Percentiles rank a stretch among this genome's conserved stretches.
Conservation (phyloP, 2,113 vertebrate species). For the Megaceryle torquata region DNA sequence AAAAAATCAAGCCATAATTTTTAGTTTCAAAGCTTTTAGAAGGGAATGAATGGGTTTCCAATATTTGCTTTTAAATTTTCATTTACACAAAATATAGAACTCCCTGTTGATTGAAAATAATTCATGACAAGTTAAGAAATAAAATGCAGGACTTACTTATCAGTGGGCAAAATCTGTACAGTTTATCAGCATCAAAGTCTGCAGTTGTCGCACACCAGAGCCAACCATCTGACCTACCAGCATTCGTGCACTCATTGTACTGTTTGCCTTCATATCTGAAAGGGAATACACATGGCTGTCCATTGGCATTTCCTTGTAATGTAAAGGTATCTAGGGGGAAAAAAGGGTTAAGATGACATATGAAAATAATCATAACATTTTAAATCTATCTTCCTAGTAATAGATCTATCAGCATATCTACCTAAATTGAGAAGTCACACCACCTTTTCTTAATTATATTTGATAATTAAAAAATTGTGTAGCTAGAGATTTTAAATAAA, state of each 20-base stretch:
- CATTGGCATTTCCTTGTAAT: slow-evolving; percentile 82
- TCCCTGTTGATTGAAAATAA: not conserved
- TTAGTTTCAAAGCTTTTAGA: not conserved
- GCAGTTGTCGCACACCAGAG: slow-evolving; percentile 86
- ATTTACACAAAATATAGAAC: not conserved
- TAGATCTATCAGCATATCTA: not conserved
- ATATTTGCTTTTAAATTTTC: not conserved
- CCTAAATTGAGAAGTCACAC: not conserved
- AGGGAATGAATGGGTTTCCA: not conserved
- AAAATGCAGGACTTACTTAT: slow-evolving; percentile 72
- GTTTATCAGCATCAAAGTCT: slow-evolving; percentile 75
- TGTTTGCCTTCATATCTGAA: slow-evolving; percentile 81
- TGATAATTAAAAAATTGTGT: no score
- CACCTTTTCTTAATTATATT: not conserved
- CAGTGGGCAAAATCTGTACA: slow-evolving; percentile 86
- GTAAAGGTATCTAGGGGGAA: slow-evolving; percentile 79
- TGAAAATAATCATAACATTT: not conserved
- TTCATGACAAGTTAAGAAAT: not conserved
- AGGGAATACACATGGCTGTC: slow-evolving; percentile 86
- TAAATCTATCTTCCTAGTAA: not conserved
- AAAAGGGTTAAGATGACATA: not conserved
- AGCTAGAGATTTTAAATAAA: not conserved
- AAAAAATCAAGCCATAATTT: not conserved
- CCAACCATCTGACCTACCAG: slow-evolving; percentile 74
- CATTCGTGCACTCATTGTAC: slow-evolving; percentile 82